phyloP scores from a whole-genome alignment of 2,888 invertebrate species.

The Fabriciana adippe region DNA sequence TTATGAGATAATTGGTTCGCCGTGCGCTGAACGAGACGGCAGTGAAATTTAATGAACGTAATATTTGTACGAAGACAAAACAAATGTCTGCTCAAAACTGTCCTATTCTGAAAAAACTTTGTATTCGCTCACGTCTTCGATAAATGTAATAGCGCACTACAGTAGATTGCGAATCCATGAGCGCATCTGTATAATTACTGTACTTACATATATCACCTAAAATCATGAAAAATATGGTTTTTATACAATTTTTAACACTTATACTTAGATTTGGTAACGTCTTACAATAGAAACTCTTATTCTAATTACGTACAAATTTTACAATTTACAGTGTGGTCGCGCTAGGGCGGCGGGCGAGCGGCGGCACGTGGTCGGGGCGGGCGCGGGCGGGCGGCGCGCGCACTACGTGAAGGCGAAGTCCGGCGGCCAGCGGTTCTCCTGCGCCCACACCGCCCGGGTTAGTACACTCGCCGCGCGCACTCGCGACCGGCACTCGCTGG shows the following conservation, averaged over 20 bases:
- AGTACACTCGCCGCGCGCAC: slow-evolving; percentile 45
- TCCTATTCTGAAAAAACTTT: too few species aligned
- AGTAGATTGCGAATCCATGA: background rate
- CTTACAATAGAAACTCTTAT: slow-evolving; percentile 41
- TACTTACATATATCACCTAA: slow-evolving; percentile 27
- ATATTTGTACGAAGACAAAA: too few species aligned
- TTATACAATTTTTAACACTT: slow-evolving; percentile 57
- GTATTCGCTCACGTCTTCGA: too few species aligned
- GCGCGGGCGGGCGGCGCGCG: slow-evolving; percentile 37
- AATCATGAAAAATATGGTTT: slow-evolving; percentile 47
- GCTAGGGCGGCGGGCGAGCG: slow-evolving; percentile 6
- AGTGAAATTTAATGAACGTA: too few species aligned
- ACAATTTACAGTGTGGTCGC: slow-evolving; percentile 52
- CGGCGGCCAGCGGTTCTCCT: slow-evolving; percentile 77
- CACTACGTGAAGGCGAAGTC: slow-evolving; percentile 76
- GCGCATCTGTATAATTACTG: background rate
- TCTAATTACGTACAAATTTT: slow-evolving; percentile 51
- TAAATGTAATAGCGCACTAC: too few species aligned
- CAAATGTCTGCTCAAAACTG: too few species aligned
- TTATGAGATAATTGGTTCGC: background rate
- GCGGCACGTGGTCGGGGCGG: slow-evolving; percentile 17
- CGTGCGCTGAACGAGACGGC: too few species aligned
- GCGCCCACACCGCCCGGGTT: slow-evolving; percentile 54
- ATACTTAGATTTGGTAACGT: slow-evolving; percentile 51
- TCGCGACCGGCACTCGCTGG: too few species aligned